Evolutionary conservation across 2,797 vertebrate species (phyloP), one percentile per base, ranked within the genome.

Genomic region (Cirrhinus mrigala): DNA sequence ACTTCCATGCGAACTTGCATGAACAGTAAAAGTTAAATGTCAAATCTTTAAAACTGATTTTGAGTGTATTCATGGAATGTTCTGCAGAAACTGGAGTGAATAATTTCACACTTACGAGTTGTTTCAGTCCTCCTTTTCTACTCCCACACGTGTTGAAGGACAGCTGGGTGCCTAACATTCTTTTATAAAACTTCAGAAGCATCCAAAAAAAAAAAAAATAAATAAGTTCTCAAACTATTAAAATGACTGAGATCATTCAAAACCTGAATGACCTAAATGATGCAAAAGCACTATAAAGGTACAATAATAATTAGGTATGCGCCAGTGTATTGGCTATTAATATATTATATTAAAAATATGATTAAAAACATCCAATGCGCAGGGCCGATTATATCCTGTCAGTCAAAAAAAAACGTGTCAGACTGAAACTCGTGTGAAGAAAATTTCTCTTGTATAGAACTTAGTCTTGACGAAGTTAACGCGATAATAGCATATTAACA

Each of bases 201-300:
- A 91, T 93, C 88, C 74, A 84, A 93, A 90, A 89, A 86, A 87
- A 89, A 69, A 84, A 87, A 87, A 89, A 85, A 85, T 86, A 89
- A 69, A 83, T 87, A 87, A 88, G 52, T 82, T 88, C 84, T 79
- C 76, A 74, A 71, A 77, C 86, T 89, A 82, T 87, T 91, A 27
- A 12, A 14, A 27, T 29, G 15, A 52, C 11, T 29, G 8, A 74
- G 71, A 33, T n/a, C n/a, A n/a, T 52, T 6, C 24, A 74, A 52
- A 74, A n/a, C 68, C 5, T n/a, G 44, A 70, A 70, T 70, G 22
- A 75, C 16, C 5, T 29, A 54, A 74, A 52, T 71, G 46, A 73
- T 27, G n/a, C 14, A 62, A 62, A 44, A 70, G 5, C 37, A 14
- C 10, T 6, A 70, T 12, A 20, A 12, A 52, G 33, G 27, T 74